phyloP scores from a whole-genome alignment of 2,113 vertebrate species.

The Acrocephalus arundinaceus region DNA sequence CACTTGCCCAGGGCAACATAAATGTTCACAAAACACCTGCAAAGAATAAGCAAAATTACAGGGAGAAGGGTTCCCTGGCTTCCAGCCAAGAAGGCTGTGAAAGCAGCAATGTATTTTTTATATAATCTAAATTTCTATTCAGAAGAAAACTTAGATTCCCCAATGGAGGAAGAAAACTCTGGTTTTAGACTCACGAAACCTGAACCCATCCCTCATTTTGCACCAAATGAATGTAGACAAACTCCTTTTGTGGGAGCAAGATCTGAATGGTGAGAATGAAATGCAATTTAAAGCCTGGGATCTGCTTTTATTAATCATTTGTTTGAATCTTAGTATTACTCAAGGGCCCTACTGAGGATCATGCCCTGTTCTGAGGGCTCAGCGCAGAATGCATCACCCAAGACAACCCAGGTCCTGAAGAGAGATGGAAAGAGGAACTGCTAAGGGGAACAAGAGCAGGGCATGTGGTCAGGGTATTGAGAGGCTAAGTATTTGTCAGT shows the following conservation, averaged over 20 bases:
- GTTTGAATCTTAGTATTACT: constrained; percentile 8
- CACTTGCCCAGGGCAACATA: background rate
- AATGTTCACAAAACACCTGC: constrained; percentile 43
- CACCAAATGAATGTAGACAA: constrained; percentile 50
- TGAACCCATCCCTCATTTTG: constrained; percentile 40
- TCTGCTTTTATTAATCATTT: constrained; percentile 63
- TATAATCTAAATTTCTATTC: constrained; percentile 56
- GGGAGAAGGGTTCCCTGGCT: background rate
- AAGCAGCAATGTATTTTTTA: constrained; percentile 49
- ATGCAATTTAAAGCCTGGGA: constrained; percentile 17
- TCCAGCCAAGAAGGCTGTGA: constrained; percentile 22
- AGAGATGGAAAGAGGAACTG: background rate
- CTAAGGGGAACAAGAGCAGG: background rate
- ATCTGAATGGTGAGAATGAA: constrained; percentile 48
- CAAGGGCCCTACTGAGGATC: background rate
- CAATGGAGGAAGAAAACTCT: constrained; percentile 19
- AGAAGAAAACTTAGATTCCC: constrained; percentile 58
- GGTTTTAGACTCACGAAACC: constrained; percentile 35
- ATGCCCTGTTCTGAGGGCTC: background rate
- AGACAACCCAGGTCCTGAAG: background rate
- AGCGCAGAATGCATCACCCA: background rate
- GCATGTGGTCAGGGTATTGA: background rate
- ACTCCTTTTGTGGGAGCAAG: background rate
- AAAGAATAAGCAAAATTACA: constrained; percentile 47
- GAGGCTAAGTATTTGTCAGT: constrained; percentile 12